Evolutionary conservation across 2,797 vertebrate genomes (phyloP).

Genomic region (Chrosomus eos): DNA sequence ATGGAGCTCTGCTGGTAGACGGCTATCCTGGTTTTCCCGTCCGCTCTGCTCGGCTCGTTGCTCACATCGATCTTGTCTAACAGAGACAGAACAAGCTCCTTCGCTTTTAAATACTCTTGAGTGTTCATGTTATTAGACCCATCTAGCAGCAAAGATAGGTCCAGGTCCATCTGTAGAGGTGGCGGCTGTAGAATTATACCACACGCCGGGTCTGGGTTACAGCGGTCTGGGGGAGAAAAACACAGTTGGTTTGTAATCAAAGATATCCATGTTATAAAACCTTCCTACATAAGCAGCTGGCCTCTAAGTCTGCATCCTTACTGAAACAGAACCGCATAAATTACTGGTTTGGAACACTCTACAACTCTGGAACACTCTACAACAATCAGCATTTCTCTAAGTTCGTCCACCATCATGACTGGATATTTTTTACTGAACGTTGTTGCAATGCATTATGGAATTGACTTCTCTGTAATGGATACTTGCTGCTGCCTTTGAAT

Average conservation of each 20-base stretch:
- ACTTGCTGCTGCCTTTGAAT: not conserved
- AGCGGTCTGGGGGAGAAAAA: slow-evolving; percentile 76
- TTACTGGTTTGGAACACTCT: not conserved
- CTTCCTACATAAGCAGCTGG: not conserved
- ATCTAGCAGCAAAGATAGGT: slow-evolving; percentile 83
- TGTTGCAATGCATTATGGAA: not conserved
- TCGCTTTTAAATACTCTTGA: slow-evolving; percentile 72
- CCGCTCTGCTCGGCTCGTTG: slow-evolving; percentile 58
- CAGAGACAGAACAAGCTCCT: slow-evolving; percentile 78
- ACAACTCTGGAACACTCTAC: not conserved
- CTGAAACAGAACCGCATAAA: not conserved
- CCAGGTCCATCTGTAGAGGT: slow-evolving; percentile 77
- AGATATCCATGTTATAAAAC: not conserved
- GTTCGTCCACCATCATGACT: not conserved
- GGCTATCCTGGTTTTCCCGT: slow-evolving; percentile 72
- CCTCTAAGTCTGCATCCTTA: not conserved
- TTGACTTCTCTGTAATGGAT: too few relatives aligned
- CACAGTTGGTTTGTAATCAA: not conserved
- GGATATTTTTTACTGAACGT: not conserved
- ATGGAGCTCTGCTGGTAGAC: slow-evolving; percentile 77
- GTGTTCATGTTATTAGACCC: slow-evolving; percentile 75
- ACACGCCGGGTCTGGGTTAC: slow-evolving; percentile 69
- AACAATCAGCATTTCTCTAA: not conserved
- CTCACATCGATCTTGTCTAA: slow-evolving; percentile 79
- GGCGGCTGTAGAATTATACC: slow-evolving; percentile 40